A percentile compares a stretch with the other conserved stretches of the same genome.
Conservation (phyloP, 2,888 invertebrate species). For the Hirtodrosophila trivittata region DNA sequence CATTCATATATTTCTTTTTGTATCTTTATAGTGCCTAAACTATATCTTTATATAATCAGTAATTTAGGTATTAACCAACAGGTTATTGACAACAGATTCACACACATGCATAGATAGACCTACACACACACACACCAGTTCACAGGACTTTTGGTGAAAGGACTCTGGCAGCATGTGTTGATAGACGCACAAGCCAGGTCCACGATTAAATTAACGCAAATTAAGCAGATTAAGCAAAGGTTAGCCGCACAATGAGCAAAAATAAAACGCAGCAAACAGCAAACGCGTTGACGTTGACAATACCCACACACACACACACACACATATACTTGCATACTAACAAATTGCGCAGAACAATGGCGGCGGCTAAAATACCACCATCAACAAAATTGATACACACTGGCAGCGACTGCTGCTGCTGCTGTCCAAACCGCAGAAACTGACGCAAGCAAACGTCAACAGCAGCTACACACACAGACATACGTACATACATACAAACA, state of each 20-base stretch:
- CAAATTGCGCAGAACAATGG: conserved; percentile 56
- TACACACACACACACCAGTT: conserved; percentile 19
- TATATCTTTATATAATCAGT: too few relatives aligned
- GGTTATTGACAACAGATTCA: conserved; percentile 53
- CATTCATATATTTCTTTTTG: conserved; percentile 4
- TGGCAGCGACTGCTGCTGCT: conserved; percentile 14
- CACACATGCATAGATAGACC: background rate
- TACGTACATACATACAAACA: conserved; percentile 5
- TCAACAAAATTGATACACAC: conserved; percentile 68
- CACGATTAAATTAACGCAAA: conserved; percentile 72
- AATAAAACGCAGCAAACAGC: conserved; percentile 59
- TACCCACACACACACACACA: conserved; percentile 16
- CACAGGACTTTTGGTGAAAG: conserved; percentile 32
- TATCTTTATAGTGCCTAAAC: too few relatives aligned
- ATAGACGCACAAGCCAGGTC: conserved; percentile 23
- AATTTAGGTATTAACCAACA: too few relatives aligned
- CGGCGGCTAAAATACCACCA: conserved; percentile 46
- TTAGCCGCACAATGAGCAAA: conserved; percentile 50
- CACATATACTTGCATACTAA: conserved; percentile 15
- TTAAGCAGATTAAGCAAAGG: conserved; percentile 70
- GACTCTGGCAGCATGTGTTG: conserved; percentile 46
- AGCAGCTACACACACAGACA: conserved; percentile 9
- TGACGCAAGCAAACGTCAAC: conserved; percentile 42
- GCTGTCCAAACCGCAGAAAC: conserved; percentile 29
- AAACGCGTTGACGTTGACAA: conserved; percentile 59